Percentiles rank a stretch among this genome's conserved stretches.
Evolutionary conservation across 2,888 invertebrate species (phyloP).

Genomic region (Ecliptopera silaceata): DNA sequence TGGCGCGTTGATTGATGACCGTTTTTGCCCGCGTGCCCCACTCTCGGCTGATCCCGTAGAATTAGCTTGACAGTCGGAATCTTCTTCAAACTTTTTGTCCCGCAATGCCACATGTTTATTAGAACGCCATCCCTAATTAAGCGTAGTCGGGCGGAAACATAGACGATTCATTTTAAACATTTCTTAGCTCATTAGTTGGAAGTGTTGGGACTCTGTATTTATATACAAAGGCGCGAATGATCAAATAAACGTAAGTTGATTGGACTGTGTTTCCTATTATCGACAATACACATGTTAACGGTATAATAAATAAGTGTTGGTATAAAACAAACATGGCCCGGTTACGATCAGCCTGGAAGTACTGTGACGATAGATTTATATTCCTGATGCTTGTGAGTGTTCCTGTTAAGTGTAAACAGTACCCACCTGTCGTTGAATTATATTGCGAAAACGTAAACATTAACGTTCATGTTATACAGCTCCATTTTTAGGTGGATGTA

Average conservation of each 20-base stretch:
- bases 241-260: slow-evolving; percentile 41
- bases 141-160: slow-evolving; percentile 70
- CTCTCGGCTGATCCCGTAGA: slow-evolving; percentile 64
- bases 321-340: slow-evolving; percentile 64
- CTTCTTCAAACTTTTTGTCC: slow-evolving; percentile 74
- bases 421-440: slow-evolving; percentile 64
- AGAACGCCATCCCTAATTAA: slow-evolving; percentile 65
- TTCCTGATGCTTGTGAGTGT: slow-evolving; percentile 43
- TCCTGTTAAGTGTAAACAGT: slow-evolving; percentile 46
- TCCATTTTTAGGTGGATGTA: slow-evolving; percentile 32
- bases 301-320: slow-evolving; percentile 52
- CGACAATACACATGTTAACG: slow-evolving; percentile 49
- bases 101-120: slow-evolving; percentile 73
- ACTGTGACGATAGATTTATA: slow-evolving; percentile 65
- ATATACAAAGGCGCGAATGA: slow-evolving; percentile 39
- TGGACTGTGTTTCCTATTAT: slow-evolving; percentile 42
- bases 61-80: slow-evolving; percentile 78
- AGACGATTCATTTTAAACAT: slow-evolving; percentile 40
- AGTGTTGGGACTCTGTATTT: slow-evolving; percentile 25
- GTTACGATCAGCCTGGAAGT: slow-evolving; percentile 53
- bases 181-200: slow-evolving; percentile 34
- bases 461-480: slow-evolving; percentile 26
- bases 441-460: slow-evolving; percentile 51
- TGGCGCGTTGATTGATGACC: slow-evolving; percentile 68
- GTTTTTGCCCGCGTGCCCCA: slow-evolving; percentile 74